Evolutionary conservation across 2,888 invertebrate genomes (phyloP), one percentile per base, ranked within the genome.

Genomic region (Trichopria drosophilae): DNA sequence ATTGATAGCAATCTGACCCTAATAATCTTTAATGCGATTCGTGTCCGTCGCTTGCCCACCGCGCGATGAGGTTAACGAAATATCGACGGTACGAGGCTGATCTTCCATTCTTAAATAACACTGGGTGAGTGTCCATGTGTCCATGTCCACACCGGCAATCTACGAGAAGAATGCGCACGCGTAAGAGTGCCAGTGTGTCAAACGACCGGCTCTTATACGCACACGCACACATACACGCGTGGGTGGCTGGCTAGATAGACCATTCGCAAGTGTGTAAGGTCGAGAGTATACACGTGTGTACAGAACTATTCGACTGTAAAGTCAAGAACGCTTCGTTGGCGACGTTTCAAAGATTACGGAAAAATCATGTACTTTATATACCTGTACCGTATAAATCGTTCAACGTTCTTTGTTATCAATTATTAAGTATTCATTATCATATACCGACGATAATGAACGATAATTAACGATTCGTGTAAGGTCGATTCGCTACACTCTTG

Each of bases 1-100:
- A 61, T 66, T 55, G 66, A 66, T 67, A 63, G 57, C 55, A 53
- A 66, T 63, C 64, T 64, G 64, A 64, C 66, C 67, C 64, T 64
- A 64, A 65, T 64, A 61, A 56, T 59, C 58, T 59, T 58, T 49
- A 55, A 57, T 42, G 53, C 53, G 56, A 55, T 55, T 51, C 51
- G 24, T 56, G 48, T 51, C 47, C 51, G 5, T 15, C 10, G n/a
- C 6, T 36, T 6, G 36, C 22, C 41, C 45, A 18, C 40, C 29
- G 44, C 49, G 7, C 5, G 9, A 24, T 5, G 7, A 12, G n/a
- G 9, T n/a, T n/a, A n/a, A n/a, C 18, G 26, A 29, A 31, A 29
- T 16, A 13, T 23, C 24, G 12, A 12, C 5, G n/a, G 28, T 9
- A 4, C 20, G n/a, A n/a, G n/a, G n/a, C n/a, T n/a, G n/a, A n/a